Conservation (phyloP, 1,140 invertebrate genomes). For the Lasioglossum albipes region DNA sequence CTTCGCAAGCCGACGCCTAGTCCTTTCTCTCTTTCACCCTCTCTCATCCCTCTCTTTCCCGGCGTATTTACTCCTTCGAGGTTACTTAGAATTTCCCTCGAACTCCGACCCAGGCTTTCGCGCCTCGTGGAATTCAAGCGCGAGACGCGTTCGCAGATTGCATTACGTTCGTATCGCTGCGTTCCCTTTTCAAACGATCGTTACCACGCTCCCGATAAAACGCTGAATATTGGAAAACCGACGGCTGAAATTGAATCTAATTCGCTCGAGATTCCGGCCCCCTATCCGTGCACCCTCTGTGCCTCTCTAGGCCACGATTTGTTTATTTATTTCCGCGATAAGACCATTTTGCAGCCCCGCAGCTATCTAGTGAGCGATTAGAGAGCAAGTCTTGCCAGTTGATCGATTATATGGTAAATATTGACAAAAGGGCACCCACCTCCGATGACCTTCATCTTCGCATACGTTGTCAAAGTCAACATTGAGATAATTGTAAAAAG, state of each 20-base stretch:
- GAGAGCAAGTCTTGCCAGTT: too few species aligned
- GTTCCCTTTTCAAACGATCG: constrained; percentile 27
- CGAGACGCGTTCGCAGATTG: constrained; percentile 33
- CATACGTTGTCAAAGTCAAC: too few species aligned
- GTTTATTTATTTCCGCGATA: constrained; percentile 2
- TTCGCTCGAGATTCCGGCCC: constrained; percentile 9
- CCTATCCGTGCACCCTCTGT: not conserved
- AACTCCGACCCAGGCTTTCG: constrained; percentile 1
- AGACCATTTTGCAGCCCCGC: not conserved
- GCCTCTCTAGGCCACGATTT: not conserved
- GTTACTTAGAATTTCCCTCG: constrained; percentile 34
- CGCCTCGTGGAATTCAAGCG: constrained; percentile 15
- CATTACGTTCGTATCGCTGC: constrained; percentile 34
- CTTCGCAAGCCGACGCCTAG: not conserved
- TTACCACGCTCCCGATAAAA: constrained; percentile 30
- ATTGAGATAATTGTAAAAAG: too few species aligned
- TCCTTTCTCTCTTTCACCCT: not conserved
- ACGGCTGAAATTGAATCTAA: constrained; percentile 26
- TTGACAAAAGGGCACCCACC: too few species aligned
- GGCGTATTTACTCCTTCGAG: constrained; percentile 23
- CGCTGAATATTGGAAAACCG: constrained; percentile 46
- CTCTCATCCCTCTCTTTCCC: too few species aligned
- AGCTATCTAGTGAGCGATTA: too few species aligned
- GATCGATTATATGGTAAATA: too few species aligned
- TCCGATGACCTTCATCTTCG: too few species aligned